Evolutionary conservation across 2,113 vertebrate species (phyloP), one percentile per base, ranked within the genome.

Genomic region (Rhinoderma darwinii): DNA sequence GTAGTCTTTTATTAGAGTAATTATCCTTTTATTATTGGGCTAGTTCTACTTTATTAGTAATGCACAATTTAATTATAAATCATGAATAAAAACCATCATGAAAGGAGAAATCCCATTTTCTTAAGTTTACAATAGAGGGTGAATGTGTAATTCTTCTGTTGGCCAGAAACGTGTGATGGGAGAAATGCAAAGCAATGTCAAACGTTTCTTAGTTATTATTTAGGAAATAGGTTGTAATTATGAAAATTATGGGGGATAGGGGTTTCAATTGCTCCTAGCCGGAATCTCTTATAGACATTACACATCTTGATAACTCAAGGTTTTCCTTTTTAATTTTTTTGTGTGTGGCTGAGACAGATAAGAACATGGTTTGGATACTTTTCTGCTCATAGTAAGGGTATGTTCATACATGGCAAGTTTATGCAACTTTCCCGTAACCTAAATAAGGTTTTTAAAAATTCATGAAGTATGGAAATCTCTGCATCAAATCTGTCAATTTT

Each of bases 71-170:
- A 5, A 50, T 20, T 43, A 74, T 74, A 43, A 74, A 74, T 74
- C 39, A 74, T 43, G 4, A 43, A 74, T 43, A 43, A 74, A 43
- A 17, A 43, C 14, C 15, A 47, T 27, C 22, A n/a, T 41, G 72
- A 74, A 44, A 74, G 37, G 72, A 43, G 39, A 74, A 43, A 74
- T 74, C 72, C 72, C 14, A 39, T 74, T 44, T 12, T n/a, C 22
- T 41, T 43, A 20, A 74, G 32, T n/a, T 44, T 74, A 74, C 72
- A 74, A 43, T 43, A 41, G 44, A 74, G 37, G 70, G 32, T 37
- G n/a, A 39, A 39, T 73, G 18, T 73, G 70, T 18, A 37, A 39
- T 37, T 41, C 35, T 25, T 3, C 37, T 37, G 68, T 37, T 41
- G 20, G 39, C 44, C 37, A n/a, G n/a, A 30, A 63, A 3, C 10